Base-by-base conservation (phyloP, 1,140 invertebrate species). In the Bombus vancouverensis region DNA sequence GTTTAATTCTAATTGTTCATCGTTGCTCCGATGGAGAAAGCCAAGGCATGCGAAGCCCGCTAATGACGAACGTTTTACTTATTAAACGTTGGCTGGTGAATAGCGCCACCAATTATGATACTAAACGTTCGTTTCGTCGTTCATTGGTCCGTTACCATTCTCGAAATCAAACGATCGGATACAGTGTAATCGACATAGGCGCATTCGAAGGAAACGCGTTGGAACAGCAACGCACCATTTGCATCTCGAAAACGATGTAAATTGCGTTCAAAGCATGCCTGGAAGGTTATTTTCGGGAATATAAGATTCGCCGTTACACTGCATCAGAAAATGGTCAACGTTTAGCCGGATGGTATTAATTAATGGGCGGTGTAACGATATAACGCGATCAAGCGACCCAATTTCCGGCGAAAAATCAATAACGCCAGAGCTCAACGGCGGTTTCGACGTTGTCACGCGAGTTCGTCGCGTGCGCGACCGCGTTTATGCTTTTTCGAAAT, bases 1-100 rank as follows among this genome's bases (percentile, higher is more conserved):
- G 42, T 71, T 79, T 71, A 71, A 71, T 62, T 84, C 28, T 44
- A 44, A 84, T 70, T 34, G 66, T 71, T 84, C 75, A 79, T 84
- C 47, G 66, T 71, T 62, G 5, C 32, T 71, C 34, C 28, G 65
- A 15, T 28, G 53, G 3, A 28, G 47, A 37, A n/a, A 25, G n/a
- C 73, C 13, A 5, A 10, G 44, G n/a, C 28, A 42, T 10, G 15
- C 25, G 39, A 57, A 22, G 18, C 18, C 47, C 18, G 78, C 81
- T 83, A 70, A 80, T 65, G 76, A 85, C 65, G 68, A 62, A 77
- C 34, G 71, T 77, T 77, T 77, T 65, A 80, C 62, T 89, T 83
- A 80, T 89, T 83, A 86, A 70, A 80, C 47, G 28, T 28, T 59
- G 53, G 1, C 22, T 73, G 70, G 66, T 57, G 44, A 10, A 42